Base-by-base conservation (phyloP, 1,140 invertebrate genomes). In the Paraescarpia echinospica region DNA sequence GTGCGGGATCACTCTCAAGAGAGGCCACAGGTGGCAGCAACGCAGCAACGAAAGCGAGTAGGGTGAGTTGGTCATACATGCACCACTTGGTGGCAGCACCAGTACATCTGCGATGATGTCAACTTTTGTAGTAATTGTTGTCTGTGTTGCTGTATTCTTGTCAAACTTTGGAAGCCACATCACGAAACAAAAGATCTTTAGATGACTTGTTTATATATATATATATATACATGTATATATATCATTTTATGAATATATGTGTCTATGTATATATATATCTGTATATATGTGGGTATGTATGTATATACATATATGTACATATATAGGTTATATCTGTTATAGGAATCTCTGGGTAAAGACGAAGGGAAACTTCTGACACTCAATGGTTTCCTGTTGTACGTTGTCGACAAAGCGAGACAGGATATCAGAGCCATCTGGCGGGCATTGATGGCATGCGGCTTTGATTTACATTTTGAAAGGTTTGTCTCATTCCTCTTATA, bases 401-500 rank as follows among this genome's bases (percentile, higher is more conserved):
- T 95, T 12, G 91, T 94, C 34, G 95, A 96, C 35, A 92, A 94
- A 41, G 94, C 94, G 22, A 94, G 94, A 91, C 95, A 95, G 90
- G 95, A 96, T 92, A 93, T 95, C 6, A 92, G 95, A 77, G 93
- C 94, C 33, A 94, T 95, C 8, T 96, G 96, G 95, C 94, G 94
- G 91, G 95, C 95, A 35, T 91, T 96, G 2, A 92, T 96, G 59
- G 93, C 95, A 33, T 95, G 95, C 94, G 96, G 96, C 34, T 95
- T 95, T 93, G 96, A 96, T 93, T 92, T 96, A 9, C 94, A 95
- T 91, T 95, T 96, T 93, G 95, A 96, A 92, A 95, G 96, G 96
- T 96, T 59, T 35, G 91, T n/a, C 34, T 34, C 90, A 2, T 90
- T 22, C 18, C 18, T 90, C 31, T 33, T 34, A 4, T 22, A 41